Evolutionary conservation across 2,113 vertebrate species (phyloP).

Genomic region (Gymnarchus niloticus): DNA sequence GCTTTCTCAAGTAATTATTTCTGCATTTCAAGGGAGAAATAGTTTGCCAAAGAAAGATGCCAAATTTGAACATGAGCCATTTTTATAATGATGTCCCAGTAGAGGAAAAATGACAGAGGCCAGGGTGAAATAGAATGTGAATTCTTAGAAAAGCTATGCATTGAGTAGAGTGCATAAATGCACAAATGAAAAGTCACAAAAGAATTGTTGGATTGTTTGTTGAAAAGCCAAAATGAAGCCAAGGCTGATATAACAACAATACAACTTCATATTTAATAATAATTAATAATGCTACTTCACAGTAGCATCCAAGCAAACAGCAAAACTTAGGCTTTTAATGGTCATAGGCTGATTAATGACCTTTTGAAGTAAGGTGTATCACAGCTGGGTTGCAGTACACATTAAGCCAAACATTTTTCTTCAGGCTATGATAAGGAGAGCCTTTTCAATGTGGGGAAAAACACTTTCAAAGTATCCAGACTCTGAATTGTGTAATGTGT

Average conservation of each 20-base stretch:
- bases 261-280: too few relatives aligned
- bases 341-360: background rate
- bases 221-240: background rate
- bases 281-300: background rate
- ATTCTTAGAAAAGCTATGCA: background rate
- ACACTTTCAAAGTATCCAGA: background rate
- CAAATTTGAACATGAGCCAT: background rate
- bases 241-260: background rate
- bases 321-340: background rate
- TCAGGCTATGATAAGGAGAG: background rate
- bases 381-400: background rate
- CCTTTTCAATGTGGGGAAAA: background rate
- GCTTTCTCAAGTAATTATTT: background rate
- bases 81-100: background rate
- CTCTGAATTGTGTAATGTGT: background rate
- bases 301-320: background rate
- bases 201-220: background rate
- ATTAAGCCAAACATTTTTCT: background rate
- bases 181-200: background rate
- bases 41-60: background rate
- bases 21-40: background rate
- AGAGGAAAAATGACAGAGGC: background rate
- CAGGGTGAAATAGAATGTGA: background rate
- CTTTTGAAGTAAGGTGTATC: background rate
- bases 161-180: background rate